phyloP scores from a whole-genome alignment of 2,113 vertebrate genomes.

The Pipa parva region DNA sequence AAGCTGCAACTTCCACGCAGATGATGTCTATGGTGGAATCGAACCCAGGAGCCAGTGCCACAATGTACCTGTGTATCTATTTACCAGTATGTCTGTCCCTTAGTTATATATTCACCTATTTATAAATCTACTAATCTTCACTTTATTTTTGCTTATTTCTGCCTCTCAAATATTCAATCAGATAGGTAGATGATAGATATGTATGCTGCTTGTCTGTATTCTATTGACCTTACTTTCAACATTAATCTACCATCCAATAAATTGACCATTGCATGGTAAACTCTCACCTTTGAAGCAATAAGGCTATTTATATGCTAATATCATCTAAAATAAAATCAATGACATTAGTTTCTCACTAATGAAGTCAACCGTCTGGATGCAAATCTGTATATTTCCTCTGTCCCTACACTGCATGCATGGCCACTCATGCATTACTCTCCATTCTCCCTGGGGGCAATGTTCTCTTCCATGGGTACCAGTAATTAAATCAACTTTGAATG shows the following conservation, averaged over 20 bases:
- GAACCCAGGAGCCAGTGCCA: too few relatives aligned
- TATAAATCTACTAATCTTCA: too few relatives aligned
- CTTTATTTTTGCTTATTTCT: too few relatives aligned
- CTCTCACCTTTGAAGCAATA: slow-evolving; percentile 67
- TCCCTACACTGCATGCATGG: slow-evolving; percentile 48
- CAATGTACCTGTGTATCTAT: too few relatives aligned
- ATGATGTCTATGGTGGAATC: too few relatives aligned
- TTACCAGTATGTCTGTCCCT: too few relatives aligned
- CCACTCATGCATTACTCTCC: slow-evolving; percentile 57
- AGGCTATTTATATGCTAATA: slow-evolving; percentile 90
- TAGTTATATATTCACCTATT: too few relatives aligned
- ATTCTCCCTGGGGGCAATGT: slow-evolving; percentile 66
- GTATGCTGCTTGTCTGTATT: slow-evolving; percentile 15
- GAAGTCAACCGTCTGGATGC: slow-evolving; percentile 69
- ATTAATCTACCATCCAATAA: slow-evolving; percentile 58
- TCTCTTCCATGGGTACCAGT: slow-evolving; percentile 71
- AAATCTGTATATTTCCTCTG: slow-evolving; percentile 58
- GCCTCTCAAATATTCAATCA: too few relatives aligned
- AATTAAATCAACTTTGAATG: slow-evolving; percentile 86
- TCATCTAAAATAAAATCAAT: slow-evolving; percentile 79
- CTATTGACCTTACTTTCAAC: slow-evolving; percentile 23
- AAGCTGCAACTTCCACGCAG: too few relatives aligned
- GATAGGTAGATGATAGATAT: too few relatives aligned
- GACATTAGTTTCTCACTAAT: slow-evolving; percentile 71
- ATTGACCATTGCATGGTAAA: slow-evolving; percentile 69